Evolutionary conservation across 2,888 invertebrate species (phyloP), one percentile per base, ranked within the genome.

Genomic region (Dexiosoma caninum): DNA sequence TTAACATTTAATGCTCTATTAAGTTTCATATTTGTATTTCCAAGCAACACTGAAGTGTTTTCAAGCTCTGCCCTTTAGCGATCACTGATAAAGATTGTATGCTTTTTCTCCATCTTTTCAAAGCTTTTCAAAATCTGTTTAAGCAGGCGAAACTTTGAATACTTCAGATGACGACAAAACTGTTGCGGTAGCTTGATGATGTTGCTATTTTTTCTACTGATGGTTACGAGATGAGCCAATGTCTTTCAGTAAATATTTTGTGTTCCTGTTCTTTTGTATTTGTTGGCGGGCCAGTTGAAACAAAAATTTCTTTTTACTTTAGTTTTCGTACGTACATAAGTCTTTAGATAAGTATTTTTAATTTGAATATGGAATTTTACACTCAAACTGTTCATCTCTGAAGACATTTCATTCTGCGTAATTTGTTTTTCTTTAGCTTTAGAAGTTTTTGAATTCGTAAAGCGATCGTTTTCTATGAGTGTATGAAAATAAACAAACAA

Each of bases 251-350:
- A 70, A 51, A 40, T 53, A 16, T 49, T 70, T 57, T 71, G 23
- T 51, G 16, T 69, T 67, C 42, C 14, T 62, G 8, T 53, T 69
- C 46, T 49, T 40, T 30, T 32, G 53, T 40, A 59, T 44, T 76
- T 75, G 77, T 70, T 70, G 81, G 62, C 81, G 77, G 81, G n/a
- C n/a, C 77, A 81, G 49, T 72, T 72, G 40, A 72, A 80, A 77
- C 55, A 72, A 60, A 76, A 66, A 67, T 72, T 81, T 81, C 76
- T 77, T 67, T 76, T 70, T 71, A 70, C 64, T 66, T 79, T 44
- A 40, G 30, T 42, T 55, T 35, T 57, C 21, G 9, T 59, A 62
- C 59, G 55, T n/a, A n/a, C n/a, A n/a, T n/a, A 59, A 59, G 51
- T 69, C 67, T 70, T 62, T 21, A 44, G 35, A 60, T 66, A 72